These are phyloP conservation scores for Lycia hirtaria DNA, from an alignment of 2,888 invertebrate species.

Conservation along the genomic window DNA sequence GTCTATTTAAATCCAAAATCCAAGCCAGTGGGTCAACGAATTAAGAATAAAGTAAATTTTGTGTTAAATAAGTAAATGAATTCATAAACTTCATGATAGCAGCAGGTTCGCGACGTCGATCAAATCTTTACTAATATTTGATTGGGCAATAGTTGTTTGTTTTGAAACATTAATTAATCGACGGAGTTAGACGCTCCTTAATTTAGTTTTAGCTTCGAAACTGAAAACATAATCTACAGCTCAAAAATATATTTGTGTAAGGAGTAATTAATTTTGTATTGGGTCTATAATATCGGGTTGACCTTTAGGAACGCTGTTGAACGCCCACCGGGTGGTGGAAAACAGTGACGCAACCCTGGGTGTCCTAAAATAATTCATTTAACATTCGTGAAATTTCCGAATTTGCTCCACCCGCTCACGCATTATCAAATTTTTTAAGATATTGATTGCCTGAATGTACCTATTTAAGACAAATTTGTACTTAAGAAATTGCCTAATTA, in stretches of 20 bases:
- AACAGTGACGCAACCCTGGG: background rate
- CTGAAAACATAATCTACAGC: slow-evolving; percentile 3
- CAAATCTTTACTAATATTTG: slow-evolving; percentile 19
- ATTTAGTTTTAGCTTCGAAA: slow-evolving; percentile 16
- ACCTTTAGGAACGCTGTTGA: slow-evolving; percentile 16
- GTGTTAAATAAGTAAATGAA: slow-evolving; percentile 4
- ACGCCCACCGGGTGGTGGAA: slow-evolving; percentile 18
- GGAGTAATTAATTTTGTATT: slow-evolving; percentile 17
- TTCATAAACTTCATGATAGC: background rate
- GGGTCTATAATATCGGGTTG: slow-evolving; percentile 15
- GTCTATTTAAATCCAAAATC: too few species aligned
- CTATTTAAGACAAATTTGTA: too few species aligned
- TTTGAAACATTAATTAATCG: slow-evolving; percentile 14
- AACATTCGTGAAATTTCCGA: too few species aligned
- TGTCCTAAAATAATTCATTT: too few species aligned
- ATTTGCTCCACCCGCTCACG: too few species aligned
- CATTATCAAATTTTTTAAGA: too few species aligned
- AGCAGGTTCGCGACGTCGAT: slow-evolving; percentile 1
- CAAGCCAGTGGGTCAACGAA: too few species aligned
- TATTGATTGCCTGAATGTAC: too few species aligned
- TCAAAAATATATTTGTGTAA: slow-evolving; percentile 13
- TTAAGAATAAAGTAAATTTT: background rate
- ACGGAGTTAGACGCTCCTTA: slow-evolving; percentile 10
- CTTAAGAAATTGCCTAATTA: too few species aligned
- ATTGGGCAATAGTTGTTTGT: slow-evolving; percentile 12